Conservation (phyloP, 2,113 vertebrate species). For the Glaucidium brasilianum region DNA sequence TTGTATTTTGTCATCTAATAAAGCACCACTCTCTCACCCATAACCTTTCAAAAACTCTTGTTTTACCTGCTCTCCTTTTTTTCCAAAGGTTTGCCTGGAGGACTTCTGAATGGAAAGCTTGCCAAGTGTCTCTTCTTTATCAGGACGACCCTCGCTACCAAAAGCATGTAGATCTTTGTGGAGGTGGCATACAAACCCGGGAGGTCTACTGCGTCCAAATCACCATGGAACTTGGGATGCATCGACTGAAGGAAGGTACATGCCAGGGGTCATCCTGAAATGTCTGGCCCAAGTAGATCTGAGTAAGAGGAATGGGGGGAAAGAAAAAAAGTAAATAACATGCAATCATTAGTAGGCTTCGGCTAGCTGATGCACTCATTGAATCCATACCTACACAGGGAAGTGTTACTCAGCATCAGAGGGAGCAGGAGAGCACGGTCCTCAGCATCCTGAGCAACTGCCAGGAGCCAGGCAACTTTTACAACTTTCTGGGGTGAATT, state of each 20-base stretch:
- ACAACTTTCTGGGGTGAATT: background rate
- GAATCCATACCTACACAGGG: rapidly evolving
- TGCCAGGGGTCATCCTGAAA: background rate
- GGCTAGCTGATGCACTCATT: background rate
- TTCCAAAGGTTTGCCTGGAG: slow-evolving; percentile 88
- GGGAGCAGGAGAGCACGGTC: background rate
- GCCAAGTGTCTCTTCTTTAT: slow-evolving; percentile 83
- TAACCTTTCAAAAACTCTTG: background rate
- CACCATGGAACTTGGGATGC: slow-evolving; percentile 36
- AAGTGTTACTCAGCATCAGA: background rate
- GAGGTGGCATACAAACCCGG: slow-evolving; percentile 89
- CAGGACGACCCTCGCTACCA: slow-evolving; percentile 74
- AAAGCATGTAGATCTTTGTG: slow-evolving; percentile 78
- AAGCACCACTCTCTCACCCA: background rate
- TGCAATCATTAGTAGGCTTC: background rate
- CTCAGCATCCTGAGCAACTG: background rate
- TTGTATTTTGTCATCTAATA: background rate
- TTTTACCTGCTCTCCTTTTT: background rate
- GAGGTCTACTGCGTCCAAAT: slow-evolving; percentile 88
- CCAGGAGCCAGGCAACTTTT: background rate
- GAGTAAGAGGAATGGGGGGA: background rate
- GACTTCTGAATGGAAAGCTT: slow-evolving; percentile 89
- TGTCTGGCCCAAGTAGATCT: background rate
- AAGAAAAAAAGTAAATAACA: rapidly evolving
- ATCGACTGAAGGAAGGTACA: slow-evolving; percentile 84